Percentiles rank a stretch among this genome's conserved stretches.
These are phyloP conservation scores for Salmo trutta DNA, from an alignment of 2,797 vertebrate species.

Conservation along the genomic window DNA sequence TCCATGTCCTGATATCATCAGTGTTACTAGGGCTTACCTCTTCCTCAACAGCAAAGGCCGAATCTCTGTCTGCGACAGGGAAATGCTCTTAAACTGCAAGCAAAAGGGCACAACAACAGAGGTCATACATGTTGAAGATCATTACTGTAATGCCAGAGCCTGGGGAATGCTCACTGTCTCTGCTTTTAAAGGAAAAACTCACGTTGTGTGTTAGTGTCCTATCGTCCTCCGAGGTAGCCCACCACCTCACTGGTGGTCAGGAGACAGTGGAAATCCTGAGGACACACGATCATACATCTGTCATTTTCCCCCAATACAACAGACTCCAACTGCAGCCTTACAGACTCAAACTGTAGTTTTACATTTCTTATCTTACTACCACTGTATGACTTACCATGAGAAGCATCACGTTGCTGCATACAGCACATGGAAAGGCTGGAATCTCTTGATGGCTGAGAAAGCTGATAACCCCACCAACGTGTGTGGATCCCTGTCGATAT, in stretches of 20 bases:
- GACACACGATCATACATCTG: neutral
- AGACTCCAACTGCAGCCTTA: neutral
- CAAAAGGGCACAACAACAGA: constrained; percentile 7
- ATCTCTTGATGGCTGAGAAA: constrained; percentile 93
- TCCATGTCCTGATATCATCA: neutral
- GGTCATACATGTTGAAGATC: neutral
- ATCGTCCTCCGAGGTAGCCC: constrained; percentile 92
- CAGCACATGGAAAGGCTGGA: constrained; percentile 95
- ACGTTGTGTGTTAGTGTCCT: constrained; percentile 95
- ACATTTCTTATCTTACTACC: neutral
- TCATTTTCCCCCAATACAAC: neutral
- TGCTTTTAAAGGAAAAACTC: constrained; percentile 48
- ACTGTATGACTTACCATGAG: constrained; percentile 78
- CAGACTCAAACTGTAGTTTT: neutral
- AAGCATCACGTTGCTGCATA: constrained; percentile 94
- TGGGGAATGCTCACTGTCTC: neutral
- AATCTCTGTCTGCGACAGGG: constrained; percentile 87
- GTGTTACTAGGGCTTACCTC: constrained; percentile 75
- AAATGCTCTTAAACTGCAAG: constrained; percentile 88
- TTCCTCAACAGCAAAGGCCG: constrained; percentile 83
- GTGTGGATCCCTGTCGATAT: constrained; percentile 83
- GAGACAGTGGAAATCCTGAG: constrained; percentile 96
- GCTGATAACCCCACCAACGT: constrained; percentile 92
- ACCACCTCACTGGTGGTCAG: constrained; percentile 93
- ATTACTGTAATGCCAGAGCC: neutral